These are phyloP conservation scores for Fragum whitleyi DNA, from an alignment of 2,888 invertebrate genomes.

Conservation along the genomic window DNA sequence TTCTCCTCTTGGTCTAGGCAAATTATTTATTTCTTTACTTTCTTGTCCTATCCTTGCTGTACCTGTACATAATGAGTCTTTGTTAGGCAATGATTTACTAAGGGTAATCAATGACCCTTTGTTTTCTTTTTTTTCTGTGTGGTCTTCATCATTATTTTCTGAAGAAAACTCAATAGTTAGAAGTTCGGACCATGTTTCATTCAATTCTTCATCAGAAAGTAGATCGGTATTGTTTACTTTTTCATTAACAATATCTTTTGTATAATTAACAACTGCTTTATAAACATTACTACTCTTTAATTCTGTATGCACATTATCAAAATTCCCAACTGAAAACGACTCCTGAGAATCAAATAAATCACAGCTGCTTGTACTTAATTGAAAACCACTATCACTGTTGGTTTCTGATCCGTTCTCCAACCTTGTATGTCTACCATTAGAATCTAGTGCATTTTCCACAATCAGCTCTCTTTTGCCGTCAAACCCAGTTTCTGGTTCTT, in stretches of 20 bases:
- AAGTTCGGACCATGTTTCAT: constrained; percentile 12
- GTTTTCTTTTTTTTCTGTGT: no score
- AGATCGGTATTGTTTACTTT: neutral
- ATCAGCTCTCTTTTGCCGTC: neutral
- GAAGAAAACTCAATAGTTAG: neutral
- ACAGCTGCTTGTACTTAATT: constrained; percentile 7
- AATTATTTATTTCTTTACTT: neutral
- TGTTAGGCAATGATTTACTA: neutral
- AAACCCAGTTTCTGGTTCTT: neutral
- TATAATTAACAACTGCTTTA: neutral
- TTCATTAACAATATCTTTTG: neutral
- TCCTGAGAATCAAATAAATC: constrained; percentile 8
- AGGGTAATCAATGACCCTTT: neutral
- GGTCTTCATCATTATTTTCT: neutral
- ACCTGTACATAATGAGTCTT: neutral
- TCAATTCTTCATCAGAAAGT: neutral
- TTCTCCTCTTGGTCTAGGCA: neutral
- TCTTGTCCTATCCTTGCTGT: neutral
- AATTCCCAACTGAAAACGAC: neutral
- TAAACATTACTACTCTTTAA: no score
- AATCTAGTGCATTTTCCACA: neutral
- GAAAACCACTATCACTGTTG: constrained; percentile 8
- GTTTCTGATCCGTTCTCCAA: neutral
- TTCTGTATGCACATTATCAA: neutral
- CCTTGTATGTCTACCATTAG: neutral